Evolutionary conservation across 2,797 vertebrate species (phyloP).

Genomic region (Selene dorsalis): DNA sequence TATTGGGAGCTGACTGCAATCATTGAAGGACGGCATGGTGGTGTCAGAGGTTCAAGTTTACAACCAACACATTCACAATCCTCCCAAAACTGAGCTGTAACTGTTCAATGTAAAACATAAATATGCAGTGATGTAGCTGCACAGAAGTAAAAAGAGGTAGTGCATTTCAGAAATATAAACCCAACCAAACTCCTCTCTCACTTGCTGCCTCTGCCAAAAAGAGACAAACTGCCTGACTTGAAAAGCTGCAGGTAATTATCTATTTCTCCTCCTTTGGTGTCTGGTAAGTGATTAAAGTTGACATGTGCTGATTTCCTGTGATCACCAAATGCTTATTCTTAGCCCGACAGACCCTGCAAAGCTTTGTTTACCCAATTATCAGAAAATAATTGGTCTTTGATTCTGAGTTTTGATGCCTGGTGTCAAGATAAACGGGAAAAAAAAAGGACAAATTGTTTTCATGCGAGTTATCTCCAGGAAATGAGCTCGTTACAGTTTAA

Average conservation of each 20-base stretch:
- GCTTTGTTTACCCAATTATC: constrained; percentile 1
- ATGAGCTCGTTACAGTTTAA: neutral
- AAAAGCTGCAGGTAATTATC: neutral
- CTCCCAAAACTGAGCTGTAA: rapidly evolving
- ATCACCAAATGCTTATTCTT: neutral
- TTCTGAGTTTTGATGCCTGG: neutral
- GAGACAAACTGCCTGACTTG: neutral
- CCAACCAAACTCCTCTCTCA: neutral
- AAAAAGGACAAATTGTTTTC: neutral
- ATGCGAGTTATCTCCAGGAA: neutral
- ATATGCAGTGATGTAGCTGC: too few relatives aligned
- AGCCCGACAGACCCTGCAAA: neutral
- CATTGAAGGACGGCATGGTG: too few relatives aligned
- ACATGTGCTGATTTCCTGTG: neutral
- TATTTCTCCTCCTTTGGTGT: neutral
- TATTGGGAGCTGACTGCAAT: too few relatives aligned
- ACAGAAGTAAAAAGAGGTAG: too few relatives aligned
- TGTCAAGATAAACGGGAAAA: neutral
- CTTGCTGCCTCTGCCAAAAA: neutral
- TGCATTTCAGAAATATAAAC: too few relatives aligned
- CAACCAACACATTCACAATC: too few relatives aligned
- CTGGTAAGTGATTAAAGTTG: neutral
- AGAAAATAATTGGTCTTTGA: neutral
- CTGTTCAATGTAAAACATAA: too few relatives aligned
- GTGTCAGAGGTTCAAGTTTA: too few relatives aligned